Conservation (phyloP, 2,797 vertebrate species). For the Caiman crocodilus region DNA sequence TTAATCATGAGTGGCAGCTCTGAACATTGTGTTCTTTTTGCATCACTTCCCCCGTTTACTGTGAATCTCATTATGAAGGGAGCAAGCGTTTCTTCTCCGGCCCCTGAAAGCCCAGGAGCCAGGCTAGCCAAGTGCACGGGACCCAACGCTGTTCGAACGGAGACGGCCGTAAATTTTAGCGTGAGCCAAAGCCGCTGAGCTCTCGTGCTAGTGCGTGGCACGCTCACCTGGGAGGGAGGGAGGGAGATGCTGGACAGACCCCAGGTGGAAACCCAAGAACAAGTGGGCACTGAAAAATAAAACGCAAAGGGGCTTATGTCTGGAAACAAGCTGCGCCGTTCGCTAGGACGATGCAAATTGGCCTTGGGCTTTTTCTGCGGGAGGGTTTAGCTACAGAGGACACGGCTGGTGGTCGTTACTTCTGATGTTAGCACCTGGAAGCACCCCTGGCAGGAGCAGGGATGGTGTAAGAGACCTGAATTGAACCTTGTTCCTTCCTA, state of each 20-base stretch:
- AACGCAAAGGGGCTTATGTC: background rate
- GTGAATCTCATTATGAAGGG: conserved; percentile 77
- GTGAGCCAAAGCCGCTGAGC: conserved; percentile 10
- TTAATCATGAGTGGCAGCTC: conserved; percentile 79
- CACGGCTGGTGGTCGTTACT: background rate
- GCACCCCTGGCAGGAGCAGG: background rate
- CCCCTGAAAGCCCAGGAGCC: conserved; percentile 45
- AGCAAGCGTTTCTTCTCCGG: conserved; percentile 70
- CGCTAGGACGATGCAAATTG: background rate
- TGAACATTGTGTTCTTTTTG: conserved; percentile 81
- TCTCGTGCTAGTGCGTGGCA: background rate
- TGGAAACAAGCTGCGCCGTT: background rate
- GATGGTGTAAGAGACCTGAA: background rate
- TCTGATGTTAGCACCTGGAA: background rate
- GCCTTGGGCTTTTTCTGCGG: background rate
- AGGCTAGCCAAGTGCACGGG: conserved; percentile 45
- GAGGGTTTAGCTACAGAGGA: background rate
- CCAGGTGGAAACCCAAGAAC: conserved; percentile 26
- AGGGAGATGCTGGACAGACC: conserved; percentile 9
- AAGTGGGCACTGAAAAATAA: conserved; percentile 22
- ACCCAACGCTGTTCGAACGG: conserved; percentile 6
- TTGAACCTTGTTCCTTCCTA: background rate
- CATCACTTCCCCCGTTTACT: conserved; percentile 78
- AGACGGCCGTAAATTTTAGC: conserved; percentile 2
- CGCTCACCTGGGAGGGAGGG: background rate